Evolutionary conservation across 2,888 invertebrate species (phyloP), one percentile per base, ranked within the genome.

Genomic region (Poecilobothrus nobilitatus): DNA sequence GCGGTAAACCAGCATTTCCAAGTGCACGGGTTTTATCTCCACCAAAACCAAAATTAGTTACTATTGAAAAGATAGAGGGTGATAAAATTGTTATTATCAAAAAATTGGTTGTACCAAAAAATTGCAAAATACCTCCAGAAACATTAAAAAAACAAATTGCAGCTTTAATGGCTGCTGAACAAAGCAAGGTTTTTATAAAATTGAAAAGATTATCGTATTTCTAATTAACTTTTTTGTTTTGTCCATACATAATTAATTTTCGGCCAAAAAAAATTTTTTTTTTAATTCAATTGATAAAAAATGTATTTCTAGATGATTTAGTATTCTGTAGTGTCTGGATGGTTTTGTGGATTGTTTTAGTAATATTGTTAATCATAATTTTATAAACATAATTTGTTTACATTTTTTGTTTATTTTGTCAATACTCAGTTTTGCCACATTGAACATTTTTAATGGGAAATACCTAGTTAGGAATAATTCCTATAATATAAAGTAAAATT

Each of bases 31-130:
- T 53, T 53, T n/a, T 53, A 6, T 74, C 77, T 2, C 73, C 75
- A 12, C 76, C 78, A 0, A 76, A 80, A 61, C 80, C 80, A 0
- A 75, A 76, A 66, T 75, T 74, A 0, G 81, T 81, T 70, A 81
- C 80, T 6, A 80, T 81, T 68, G 80, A 81, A 68, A 81, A 75
- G 72, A 81, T 82, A 73, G 81, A 80, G 75, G 82, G 82, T 69
- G 81, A 81, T 74, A 82, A 82, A 74, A 82, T 81, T 65, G 80
- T 81, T 41, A 81, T 82, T 67, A 81, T 81, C 69, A 81, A 82
- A 75, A 81, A 81, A 74, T 79, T 82, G 70, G 75, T 78, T 64
- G 77, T 81, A 68, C 82, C 81, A 68, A 81, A 82, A 75, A 81
- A 81, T 74, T 78, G 80, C 73, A 81, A 81, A 79, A 75, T 81